These are phyloP conservation scores for Donacobius atricapilla DNA, from an alignment of 2,113 vertebrate species.

Conservation along the genomic window DNA sequence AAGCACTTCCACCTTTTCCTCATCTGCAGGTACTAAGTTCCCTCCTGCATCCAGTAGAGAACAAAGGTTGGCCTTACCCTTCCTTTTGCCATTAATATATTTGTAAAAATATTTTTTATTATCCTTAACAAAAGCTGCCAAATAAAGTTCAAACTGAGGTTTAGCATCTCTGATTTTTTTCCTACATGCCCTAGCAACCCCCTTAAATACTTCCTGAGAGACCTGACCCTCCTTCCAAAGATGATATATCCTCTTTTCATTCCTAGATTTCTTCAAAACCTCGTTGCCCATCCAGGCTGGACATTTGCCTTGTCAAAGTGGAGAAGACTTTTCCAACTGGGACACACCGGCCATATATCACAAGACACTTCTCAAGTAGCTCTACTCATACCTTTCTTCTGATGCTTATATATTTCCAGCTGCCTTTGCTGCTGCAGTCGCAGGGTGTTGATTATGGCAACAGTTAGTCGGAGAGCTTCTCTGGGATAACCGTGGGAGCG, in stretches of 20 bases:
- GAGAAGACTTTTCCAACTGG: not conserved
- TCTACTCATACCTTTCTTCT: slow-evolving; percentile 90
- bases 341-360: not conserved
- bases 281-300: not conserved
- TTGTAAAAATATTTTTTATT: not conserved
- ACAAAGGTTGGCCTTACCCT: not conserved
- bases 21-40: not conserved
- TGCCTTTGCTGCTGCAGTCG: slow-evolving; percentile 94
- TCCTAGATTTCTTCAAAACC: not conserved
- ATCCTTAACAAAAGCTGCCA: not conserved
- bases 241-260: not conserved
- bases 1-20: not conserved
- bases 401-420: slow-evolving; percentile 97
- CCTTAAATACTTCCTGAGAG: not conserved
- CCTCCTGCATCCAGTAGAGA: not conserved
- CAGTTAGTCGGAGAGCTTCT: slow-evolving; percentile 93
- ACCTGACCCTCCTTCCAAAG: not conserved
- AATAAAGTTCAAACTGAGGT: not conserved
- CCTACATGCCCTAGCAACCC: not conserved
- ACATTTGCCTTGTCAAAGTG: not conserved
- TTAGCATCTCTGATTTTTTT: not conserved
- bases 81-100: not conserved
- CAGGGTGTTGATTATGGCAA: slow-evolving; percentile 96
- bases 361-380: not conserved
- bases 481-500: slow-evolving; percentile 96